Conservation (phyloP, 2,888 invertebrate genomes). For the Ashinkailepas kermadecensis region DNA sequence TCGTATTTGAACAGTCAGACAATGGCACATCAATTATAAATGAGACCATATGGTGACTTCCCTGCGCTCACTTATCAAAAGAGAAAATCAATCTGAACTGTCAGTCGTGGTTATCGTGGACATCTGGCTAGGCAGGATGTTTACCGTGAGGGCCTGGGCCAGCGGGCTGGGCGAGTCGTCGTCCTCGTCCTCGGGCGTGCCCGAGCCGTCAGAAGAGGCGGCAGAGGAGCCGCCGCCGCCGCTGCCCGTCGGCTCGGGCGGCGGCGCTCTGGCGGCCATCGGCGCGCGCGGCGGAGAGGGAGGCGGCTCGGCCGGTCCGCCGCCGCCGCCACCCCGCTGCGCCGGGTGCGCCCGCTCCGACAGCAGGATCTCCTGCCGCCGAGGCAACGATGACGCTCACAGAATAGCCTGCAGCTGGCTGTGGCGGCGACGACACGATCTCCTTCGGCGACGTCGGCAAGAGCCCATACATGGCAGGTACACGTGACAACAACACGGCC, state of each 20-base stretch:
- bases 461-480: no score
- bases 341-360: slow-evolving; percentile 1
- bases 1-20: no score
- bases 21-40: no score
- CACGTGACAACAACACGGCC: no score
- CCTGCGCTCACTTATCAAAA: no score
- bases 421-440: no score
- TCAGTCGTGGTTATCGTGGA: no score
- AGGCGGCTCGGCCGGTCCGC: background rate
- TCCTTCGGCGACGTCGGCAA: no score
- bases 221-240: slow-evolving; percentile 16
- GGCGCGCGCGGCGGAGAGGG: background rate
- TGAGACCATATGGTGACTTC: no score
- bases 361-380: background rate
- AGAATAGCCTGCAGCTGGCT: no score
- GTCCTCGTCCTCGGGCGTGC: slow-evolving; percentile 4
- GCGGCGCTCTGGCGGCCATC: background rate
- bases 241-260: background rate
- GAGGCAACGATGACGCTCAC: background rate
- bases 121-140: no score
- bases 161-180: slow-evolving; percentile 12
- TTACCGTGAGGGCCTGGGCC: background rate
- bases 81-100: no score
- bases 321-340: slow-evolving; percentile 14
- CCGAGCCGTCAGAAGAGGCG: background rate